Percentiles rank a stretch among this genome's conserved stretches.
phyloP scores from a whole-genome alignment of 2,888 invertebrate genomes.

The Tryphoninae sp. region DNA sequence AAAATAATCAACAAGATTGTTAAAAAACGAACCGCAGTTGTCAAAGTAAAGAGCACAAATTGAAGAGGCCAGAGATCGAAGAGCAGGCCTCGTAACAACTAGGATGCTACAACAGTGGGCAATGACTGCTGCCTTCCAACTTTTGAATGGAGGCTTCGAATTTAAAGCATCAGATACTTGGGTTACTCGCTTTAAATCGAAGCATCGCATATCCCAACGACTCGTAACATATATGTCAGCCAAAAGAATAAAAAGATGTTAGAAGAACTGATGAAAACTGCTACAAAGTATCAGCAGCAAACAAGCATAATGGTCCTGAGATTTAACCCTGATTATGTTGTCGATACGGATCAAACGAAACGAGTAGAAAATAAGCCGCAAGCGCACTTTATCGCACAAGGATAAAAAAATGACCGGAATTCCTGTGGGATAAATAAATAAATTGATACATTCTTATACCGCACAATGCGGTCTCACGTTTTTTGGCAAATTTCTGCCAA shows the following conservation, averaged over 20 bases:
- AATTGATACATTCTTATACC: conserved; percentile 48
- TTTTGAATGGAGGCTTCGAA: conserved; percentile 25
- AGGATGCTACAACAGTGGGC: background rate
- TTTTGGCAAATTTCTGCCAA: conserved; percentile 34
- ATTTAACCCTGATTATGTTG: background rate
- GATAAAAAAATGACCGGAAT: conserved; percentile 15
- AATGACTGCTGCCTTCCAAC: background rate
- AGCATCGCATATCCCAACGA: conserved; percentile 46
- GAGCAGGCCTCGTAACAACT: background rate
- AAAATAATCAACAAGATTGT: conserved; percentile 26
- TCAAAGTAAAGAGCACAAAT: background rate
- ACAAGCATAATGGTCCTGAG: background rate
- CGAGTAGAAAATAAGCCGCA: conserved; percentile 10
- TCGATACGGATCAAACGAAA: conserved; percentile 11
- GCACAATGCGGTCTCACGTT: conserved; percentile 62
- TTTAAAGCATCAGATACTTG: conserved; percentile 37
- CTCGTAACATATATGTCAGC: conserved; percentile 49
- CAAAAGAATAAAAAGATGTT: conserved; percentile 9
- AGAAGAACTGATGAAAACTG: background rate
- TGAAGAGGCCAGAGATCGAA: no score
- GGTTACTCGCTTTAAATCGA: conserved; percentile 41
- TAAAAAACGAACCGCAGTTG: background rate
- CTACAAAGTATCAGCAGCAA: conserved; percentile 8
- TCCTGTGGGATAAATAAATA: conserved; percentile 34
- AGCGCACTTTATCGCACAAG: conserved; percentile 18